Evolutionary conservation across 1,140 invertebrate species (phyloP).

Genomic region (Anastatus disparis): DNA sequence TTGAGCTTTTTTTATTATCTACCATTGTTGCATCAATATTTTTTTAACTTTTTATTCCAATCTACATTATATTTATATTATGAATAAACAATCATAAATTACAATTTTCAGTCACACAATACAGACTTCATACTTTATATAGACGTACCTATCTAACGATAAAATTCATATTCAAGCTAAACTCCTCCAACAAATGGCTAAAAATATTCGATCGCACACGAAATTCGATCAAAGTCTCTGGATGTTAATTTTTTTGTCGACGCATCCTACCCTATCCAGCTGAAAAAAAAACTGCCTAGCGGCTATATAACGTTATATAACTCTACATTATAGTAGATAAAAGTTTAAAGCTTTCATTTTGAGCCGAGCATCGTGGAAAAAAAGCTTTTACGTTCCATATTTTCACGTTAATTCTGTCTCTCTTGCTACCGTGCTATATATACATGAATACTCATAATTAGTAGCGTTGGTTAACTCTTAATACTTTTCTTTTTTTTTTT

Average conservation of each 20-base stretch:
- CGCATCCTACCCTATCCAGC: too few relatives aligned
- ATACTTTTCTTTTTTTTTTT: background rate
- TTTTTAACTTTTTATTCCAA: too few relatives aligned
- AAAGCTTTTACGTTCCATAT: constrained; percentile 5
- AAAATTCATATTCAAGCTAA: too few relatives aligned
- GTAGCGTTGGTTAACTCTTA: background rate
- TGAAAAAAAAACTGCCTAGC: too few relatives aligned
- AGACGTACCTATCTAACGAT: too few relatives aligned
- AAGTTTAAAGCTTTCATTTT: constrained; percentile 26
- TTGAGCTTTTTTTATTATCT: too few relatives aligned
- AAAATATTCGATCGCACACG: background rate
- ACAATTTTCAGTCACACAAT: too few relatives aligned
- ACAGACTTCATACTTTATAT: too few relatives aligned
- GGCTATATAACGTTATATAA: background rate
- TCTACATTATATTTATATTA: too few relatives aligned
- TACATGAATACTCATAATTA: constrained; percentile 6
- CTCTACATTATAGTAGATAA: constrained; percentile 15
- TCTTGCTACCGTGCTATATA: background rate
- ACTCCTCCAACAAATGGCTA: too few relatives aligned
- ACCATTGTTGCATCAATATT: too few relatives aligned
- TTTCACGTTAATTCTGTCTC: background rate
- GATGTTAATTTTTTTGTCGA: constrained; percentile 18
- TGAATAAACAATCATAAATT: too few relatives aligned
- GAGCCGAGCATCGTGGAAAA: background rate
- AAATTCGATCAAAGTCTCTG: constrained; percentile 27